Evolutionary conservation across 2,888 invertebrate genomes (phyloP).

Genomic region (Epinotia bilunana): DNA sequence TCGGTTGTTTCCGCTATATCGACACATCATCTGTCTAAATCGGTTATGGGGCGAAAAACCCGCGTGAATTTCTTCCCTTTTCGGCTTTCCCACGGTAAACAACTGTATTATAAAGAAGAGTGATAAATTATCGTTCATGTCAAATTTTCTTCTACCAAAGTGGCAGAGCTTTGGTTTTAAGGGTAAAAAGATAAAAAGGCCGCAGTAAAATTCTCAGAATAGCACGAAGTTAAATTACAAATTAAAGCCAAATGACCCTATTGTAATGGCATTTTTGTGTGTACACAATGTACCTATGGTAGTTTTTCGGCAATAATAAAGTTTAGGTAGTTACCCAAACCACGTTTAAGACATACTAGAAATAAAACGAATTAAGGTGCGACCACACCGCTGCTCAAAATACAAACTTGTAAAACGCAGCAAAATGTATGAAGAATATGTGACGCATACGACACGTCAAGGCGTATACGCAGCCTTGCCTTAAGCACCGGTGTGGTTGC

Average conservation of each 20-base stretch:
- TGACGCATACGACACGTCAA: no score
- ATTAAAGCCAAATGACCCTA: background rate
- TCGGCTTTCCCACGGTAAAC: constrained; percentile 27
- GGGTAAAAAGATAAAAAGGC: background rate
- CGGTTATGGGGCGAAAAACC: constrained; percentile 23
- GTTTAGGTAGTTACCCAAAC: no score
- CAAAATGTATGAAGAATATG: no score
- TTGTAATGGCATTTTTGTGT: no score
- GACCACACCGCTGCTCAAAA: no score
- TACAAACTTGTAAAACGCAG: no score
- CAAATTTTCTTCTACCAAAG: constrained; percentile 1
- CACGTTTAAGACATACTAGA: no score
- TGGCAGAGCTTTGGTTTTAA: background rate
- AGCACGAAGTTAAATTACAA: background rate
- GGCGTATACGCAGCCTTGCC: no score
- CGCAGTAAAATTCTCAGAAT: background rate
- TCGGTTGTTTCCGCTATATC: constrained; percentile 30
- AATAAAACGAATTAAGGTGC: no score
- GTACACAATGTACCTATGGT: no score
- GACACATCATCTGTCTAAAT: constrained; percentile 37
- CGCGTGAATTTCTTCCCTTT: constrained; percentile 29
- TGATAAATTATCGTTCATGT: constrained; percentile 26
- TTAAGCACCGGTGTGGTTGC: no score
- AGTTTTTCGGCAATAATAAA: no score
- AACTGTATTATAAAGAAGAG: constrained; percentile 30